Base-by-base conservation (phyloP, 2,888 invertebrate genomes). In the Stenichneumon culpator region DNA sequence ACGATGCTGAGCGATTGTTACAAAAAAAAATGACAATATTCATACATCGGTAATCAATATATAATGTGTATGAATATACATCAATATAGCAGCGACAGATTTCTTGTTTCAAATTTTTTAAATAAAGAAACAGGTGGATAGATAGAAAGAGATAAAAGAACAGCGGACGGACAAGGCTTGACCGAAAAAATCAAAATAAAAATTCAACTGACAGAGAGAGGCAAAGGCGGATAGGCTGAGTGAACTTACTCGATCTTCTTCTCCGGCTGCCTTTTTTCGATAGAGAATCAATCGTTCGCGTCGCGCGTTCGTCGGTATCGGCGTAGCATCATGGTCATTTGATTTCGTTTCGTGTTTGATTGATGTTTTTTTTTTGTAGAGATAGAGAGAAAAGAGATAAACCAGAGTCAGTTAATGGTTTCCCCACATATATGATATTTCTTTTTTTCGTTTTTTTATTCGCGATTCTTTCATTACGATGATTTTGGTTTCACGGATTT, bases 171-270 rank as follows among this genome's bases (percentile, higher is more conserved):
- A 90, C 90, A 91, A 88, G 87, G 87, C 87, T 87, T 75, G 75
- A 87, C 79, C 82, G 83, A 83, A 86, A 82, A 82, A 82, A 82
- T 78, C 19, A 63, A 72, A 82, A 67, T 32, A 81, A 82, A 69
- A 36, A 70, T 60, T 81, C 67, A 87, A 91, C 87, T 88, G 89
- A 90, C 88, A 89, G 89, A 88, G 87, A 89, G 80, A 89, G 87
- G 88, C 87, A 88, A 84, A 90, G 87, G 89, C 83, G 87, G 88
- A 88, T 88, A 91, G 89, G 89, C 90, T 87, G 88, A 87, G 88
- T 83, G 88, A 90, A 96, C 96, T 96, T 95, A 96, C 96, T 96
- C 96, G 95, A 94, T 95, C 95, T 95, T 96, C 94, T 95, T 95
- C 95, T 96, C 96, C 94, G 95, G 96, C 94, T 96, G 96, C 95